A percentile compares a stretch with the other conserved stretches of the same genome.
These are phyloP conservation scores for Pygoscelis antarcticus DNA, from an alignment of 2,113 vertebrate genomes.

Conservation along the genomic window DNA sequence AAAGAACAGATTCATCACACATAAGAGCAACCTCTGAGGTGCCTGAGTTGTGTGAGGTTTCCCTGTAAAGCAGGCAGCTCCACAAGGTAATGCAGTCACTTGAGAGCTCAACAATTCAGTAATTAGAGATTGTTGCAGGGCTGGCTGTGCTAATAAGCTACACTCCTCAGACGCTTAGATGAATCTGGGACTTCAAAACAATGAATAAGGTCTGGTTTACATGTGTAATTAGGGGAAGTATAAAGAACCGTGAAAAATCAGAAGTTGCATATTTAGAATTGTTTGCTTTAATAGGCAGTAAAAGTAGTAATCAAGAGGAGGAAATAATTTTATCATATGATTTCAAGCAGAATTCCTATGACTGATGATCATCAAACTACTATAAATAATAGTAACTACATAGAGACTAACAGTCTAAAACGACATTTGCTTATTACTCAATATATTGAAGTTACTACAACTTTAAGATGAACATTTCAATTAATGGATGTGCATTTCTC, in stretches of 20 bases:
- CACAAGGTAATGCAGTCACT: background rate
- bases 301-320: background rate
- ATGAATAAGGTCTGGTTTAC: background rate
- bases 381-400: background rate
- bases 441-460: background rate
- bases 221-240: background rate
- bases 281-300: background rate
- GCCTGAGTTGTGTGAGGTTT: background rate
- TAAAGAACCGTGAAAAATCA: background rate
- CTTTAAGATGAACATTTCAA: background rate
- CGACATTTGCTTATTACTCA: background rate
- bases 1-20: background rate
- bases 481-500: background rate
- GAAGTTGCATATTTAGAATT: background rate
- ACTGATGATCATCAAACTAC: background rate
- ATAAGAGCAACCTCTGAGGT: background rate
- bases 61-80: background rate
- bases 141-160: background rate
- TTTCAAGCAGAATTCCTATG: background rate
- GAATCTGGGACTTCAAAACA: background rate
- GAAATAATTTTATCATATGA: background rate
- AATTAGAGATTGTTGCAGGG: background rate
- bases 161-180: background rate
- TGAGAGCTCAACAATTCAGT: background rate
- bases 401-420: background rate